These are phyloP conservation scores for Clepsis dumicolana DNA, from an alignment of 2,888 invertebrate genomes.

Conservation along the genomic window DNA sequence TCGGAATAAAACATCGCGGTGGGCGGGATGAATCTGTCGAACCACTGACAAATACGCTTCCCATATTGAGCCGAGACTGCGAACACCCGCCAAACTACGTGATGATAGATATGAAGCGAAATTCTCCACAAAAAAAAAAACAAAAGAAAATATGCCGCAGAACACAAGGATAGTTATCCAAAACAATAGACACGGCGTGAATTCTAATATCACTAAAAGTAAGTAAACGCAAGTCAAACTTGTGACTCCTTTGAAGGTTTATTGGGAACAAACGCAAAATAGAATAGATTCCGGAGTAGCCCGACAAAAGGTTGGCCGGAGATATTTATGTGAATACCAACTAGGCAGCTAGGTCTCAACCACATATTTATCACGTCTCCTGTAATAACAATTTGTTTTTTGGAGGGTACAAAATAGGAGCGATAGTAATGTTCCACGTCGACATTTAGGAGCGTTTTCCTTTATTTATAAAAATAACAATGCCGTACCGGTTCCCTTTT, in stretches of 20 bases:
- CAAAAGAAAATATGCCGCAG: slow-evolving; percentile 11
- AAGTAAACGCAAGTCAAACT: slow-evolving; percentile 26
- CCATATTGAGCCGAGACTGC: slow-evolving; percentile 35
- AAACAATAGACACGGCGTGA: slow-evolving; percentile 24
- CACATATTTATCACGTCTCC: slow-evolving; percentile 42
- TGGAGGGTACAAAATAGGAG: slow-evolving; percentile 39
- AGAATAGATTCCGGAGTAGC: slow-evolving; percentile 33
- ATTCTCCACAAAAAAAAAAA: slow-evolving; percentile 27
- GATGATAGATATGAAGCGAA: slow-evolving; percentile 38
- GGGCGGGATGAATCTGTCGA: slow-evolving; percentile 43
- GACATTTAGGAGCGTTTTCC: slow-evolving; percentile 30
- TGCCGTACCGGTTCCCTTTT: slow-evolving; percentile 31
- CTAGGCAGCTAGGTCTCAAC: slow-evolving; percentile 37
- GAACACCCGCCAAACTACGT: slow-evolving; percentile 28
- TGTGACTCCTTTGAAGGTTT: slow-evolving; percentile 30
- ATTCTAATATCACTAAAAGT: slow-evolving; percentile 29
- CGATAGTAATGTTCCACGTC: slow-evolving; percentile 37
- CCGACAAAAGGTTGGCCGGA: slow-evolving; percentile 36
- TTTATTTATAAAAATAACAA: slow-evolving; percentile 43
- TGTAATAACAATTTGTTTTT: slow-evolving; percentile 44
- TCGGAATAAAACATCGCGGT: slow-evolving; percentile 40
- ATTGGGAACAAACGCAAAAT: slow-evolving; percentile 33
- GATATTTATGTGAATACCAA: slow-evolving; percentile 44
- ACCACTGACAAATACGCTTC: slow-evolving; percentile 41
- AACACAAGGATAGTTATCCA: slow-evolving; percentile 13